Base-by-base conservation (phyloP, 2,888 invertebrate species). In the Sinhomidia bicolor region DNA sequence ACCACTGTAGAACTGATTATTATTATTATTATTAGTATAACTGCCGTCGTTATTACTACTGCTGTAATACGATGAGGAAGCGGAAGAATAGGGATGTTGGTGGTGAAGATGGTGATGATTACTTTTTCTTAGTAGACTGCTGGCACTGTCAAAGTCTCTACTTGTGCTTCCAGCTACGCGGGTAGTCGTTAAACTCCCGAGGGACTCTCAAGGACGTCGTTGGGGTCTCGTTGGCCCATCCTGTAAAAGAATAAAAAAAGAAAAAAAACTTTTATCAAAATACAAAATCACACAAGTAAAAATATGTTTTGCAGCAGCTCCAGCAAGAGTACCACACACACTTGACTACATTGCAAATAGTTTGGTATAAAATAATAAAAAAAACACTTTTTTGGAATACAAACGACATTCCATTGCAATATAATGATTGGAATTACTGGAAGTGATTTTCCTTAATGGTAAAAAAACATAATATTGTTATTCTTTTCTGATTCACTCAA, bases 131-230 rank as follows among this genome's bases (percentile, higher is more conserved):
- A 44, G 17, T 44, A 74, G n/a, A 68, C 23, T n/a, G 36, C 51
- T 51, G 17, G 60, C 54, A 17, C 54, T 54, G 29, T 32, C 32
- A 29, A 78, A 60, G 60, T 80, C 80, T 47, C 78, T 47, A 26
- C 26, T 60, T 23, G 62, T 78, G 62, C 65, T 85, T n/a, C 41
- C 79, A 36, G 68, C 80, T 57, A 86, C 29, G 20, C 44, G 14
- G 20, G 47, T 81, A 17, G 36, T 81, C 36, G 57, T 10, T 12
- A 20, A 60, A 68, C n/a, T 85, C 85, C 54, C 79, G 17, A 10
- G 85, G 79, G 51, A 68, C 79, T 80, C 85, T 79, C 85, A 85
- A 85, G 85, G 85, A 85, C 85, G 85, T 85, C 44, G 85, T 85
- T 32, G 85, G 85, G 51, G 85, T 85, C 44, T 85, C 85, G 41